phyloP scores from a whole-genome alignment of 2,888 invertebrate genomes.

The Bellardia pandia region DNA sequence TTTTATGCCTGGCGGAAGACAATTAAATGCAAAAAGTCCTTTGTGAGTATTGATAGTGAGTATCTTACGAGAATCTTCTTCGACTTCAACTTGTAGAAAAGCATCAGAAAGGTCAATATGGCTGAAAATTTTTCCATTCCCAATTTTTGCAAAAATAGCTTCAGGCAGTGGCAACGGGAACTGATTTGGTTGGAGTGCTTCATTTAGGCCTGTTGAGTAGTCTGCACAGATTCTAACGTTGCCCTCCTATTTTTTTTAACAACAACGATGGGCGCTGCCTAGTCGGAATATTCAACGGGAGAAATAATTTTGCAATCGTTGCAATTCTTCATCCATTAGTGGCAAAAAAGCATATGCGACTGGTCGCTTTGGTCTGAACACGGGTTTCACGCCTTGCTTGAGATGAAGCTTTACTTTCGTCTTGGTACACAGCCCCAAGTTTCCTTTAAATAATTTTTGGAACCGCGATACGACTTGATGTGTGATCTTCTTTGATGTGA shows the following conservation, averaged over 20 bases:
- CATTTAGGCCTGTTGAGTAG: conserved; percentile 71
- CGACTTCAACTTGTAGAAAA: conserved; percentile 65
- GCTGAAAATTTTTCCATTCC: conserved; percentile 56
- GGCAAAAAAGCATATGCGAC: conserved; percentile 68
- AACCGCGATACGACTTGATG: too few species aligned
- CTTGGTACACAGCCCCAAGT: too few species aligned
- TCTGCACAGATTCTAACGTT: conserved; percentile 70
- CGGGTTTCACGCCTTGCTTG: conserved; percentile 46
- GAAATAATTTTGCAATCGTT: conserved; percentile 66
- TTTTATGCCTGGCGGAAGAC: conserved; percentile 68
- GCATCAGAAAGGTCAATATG: conserved; percentile 5
- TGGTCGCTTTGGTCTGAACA: conserved; percentile 62
- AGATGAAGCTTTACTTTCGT: too few species aligned
- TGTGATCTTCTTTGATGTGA: too few species aligned
- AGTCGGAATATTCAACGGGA: too few species aligned
- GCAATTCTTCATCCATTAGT: conserved; percentile 60
- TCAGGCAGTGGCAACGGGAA: conserved; percentile 60
- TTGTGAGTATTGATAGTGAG: conserved; percentile 62
- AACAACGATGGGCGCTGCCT: too few species aligned
- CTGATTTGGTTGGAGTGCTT: conserved; percentile 67
- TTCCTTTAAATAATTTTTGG: too few species aligned
- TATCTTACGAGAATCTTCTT: conserved; percentile 60
- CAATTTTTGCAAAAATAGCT: conserved; percentile 67
- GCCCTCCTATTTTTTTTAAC: too few species aligned
- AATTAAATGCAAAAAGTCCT: conserved; percentile 63